phyloP scores from a whole-genome alignment of 2,888 invertebrate species.

The Heliconius sara region DNA sequence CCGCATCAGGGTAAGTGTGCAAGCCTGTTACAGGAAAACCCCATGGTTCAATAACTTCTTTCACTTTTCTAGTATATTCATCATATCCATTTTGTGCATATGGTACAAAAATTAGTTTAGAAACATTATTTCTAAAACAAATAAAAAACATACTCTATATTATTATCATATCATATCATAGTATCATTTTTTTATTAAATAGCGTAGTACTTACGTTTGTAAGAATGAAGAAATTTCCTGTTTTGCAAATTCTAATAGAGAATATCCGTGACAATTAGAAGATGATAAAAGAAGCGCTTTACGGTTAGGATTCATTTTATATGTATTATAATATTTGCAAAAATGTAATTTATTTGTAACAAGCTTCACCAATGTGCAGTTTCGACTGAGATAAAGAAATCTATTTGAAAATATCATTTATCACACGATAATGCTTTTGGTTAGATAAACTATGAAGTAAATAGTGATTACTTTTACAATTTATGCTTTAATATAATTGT shows the following conservation, averaged over 20 bases:
- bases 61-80: slow-evolving; percentile 85
- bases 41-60: slow-evolving; percentile 85
- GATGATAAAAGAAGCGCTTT: slow-evolving; percentile 87
- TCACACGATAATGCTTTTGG: slow-evolving; percentile 23
- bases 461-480: neutral
- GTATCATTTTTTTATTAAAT: neutral
- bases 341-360: slow-evolving; percentile 35
- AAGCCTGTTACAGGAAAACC: slow-evolving; percentile 87
- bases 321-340: slow-evolving; percentile 31
- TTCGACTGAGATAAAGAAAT: slow-evolving; percentile 32
- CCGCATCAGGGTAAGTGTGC: slow-evolving; percentile 84
- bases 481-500: neutral
- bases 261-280: slow-evolving; percentile 87
- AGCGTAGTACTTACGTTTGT: slow-evolving; percentile 77
- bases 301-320: slow-evolving; percentile 59
- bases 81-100: slow-evolving; percentile 88
- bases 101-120: slow-evolving; percentile 88
- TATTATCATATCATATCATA: neutral
- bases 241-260: slow-evolving; percentile 87
- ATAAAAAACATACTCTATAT: neutral
- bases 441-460: slow-evolving; percentile 16
- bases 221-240: slow-evolving; percentile 85
- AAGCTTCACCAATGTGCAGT: slow-evolving; percentile 25
- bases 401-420: slow-evolving; percentile 46
- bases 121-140: slow-evolving; percentile 85